Conservation (phyloP, 2,797 vertebrate species). For the Melanotaenia nigrans region DNA sequence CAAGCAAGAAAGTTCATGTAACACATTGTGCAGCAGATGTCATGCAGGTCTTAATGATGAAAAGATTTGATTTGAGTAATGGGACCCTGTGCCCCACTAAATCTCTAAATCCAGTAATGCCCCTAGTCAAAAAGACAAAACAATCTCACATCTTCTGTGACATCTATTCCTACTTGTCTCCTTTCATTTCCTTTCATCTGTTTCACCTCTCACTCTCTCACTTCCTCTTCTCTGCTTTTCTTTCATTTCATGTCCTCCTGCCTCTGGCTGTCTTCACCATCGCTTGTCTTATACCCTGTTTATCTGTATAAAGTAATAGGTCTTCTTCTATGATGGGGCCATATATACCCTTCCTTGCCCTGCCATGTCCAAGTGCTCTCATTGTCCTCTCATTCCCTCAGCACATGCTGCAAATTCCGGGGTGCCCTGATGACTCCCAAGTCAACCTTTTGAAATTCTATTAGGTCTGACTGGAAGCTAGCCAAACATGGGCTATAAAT, state of each 20-base stretch:
- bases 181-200: constrained; percentile 18
- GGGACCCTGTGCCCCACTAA: background rate
- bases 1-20: background rate
- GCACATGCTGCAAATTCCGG: constrained; percentile 23
- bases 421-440: constrained; percentile 25
- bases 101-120: background rate
- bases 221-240: constrained; percentile 5
- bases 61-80: background rate
- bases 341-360: constrained; percentile 11
- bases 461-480: constrained; percentile 57
- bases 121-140: constrained; percentile 20
- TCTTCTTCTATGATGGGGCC: constrained; percentile 13
- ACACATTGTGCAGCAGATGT: background rate
- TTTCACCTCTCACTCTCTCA: constrained; percentile 6
- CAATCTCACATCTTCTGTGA: constrained; percentile 19
- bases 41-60: background rate
- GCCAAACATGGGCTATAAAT: constrained; percentile 60
- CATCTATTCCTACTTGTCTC: constrained; percentile 9
- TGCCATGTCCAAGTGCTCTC: constrained; percentile 30
- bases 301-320: constrained; percentile 11
- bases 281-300: constrained; percentile 2
- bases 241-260: constrained; percentile 12
- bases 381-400: constrained; percentile 30
- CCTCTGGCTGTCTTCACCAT: constrained; percentile 8
- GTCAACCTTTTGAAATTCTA: constrained; percentile 54